Conservation (phyloP, 2,113 vertebrate species). For the Emydocephalus ijimae region DNA sequence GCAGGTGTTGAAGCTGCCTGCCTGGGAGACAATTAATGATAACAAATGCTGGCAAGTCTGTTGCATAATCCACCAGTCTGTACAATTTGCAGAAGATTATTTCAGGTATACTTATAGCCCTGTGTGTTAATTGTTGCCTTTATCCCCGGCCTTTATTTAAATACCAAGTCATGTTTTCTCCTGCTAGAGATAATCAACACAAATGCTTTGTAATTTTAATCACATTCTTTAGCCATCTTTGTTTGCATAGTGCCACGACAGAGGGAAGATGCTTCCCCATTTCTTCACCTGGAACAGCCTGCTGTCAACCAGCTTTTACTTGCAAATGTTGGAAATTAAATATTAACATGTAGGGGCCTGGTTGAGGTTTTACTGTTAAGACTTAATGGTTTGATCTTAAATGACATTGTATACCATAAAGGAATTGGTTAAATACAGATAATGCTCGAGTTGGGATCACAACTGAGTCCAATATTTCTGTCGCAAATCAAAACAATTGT, state of each 20-base stretch:
- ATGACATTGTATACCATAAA: no score
- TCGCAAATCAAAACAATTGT: not conserved
- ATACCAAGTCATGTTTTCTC: not conserved
- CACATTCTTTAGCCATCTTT: conserved; percentile 11
- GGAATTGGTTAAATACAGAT: not conserved
- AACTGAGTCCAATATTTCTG: not conserved
- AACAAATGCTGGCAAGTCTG: conserved; percentile 17
- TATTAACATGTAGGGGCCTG: not conserved
- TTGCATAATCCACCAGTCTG: not conserved
- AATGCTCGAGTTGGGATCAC: not conserved
- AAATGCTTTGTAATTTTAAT: conserved; percentile 22
- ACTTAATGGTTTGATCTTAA: not conserved
- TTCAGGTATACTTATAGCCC: not conserved
- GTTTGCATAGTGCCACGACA: not conserved
- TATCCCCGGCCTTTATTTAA: conserved; percentile 14
- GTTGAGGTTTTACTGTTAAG: not conserved
- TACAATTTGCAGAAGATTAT: conserved; percentile 23
- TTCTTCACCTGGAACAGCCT: not conserved
- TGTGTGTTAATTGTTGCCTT: conserved; percentile 48
- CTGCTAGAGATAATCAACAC: not conserved
- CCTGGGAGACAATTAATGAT: conserved; percentile 38
- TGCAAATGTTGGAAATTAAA: conserved; percentile 1
- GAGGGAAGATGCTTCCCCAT: not conserved
- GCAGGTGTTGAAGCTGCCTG: not conserved
- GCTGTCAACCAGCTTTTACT: not conserved